Conservation (phyloP, 1,140 invertebrate species). For the Lordiphosa stackelbergi region DNA sequence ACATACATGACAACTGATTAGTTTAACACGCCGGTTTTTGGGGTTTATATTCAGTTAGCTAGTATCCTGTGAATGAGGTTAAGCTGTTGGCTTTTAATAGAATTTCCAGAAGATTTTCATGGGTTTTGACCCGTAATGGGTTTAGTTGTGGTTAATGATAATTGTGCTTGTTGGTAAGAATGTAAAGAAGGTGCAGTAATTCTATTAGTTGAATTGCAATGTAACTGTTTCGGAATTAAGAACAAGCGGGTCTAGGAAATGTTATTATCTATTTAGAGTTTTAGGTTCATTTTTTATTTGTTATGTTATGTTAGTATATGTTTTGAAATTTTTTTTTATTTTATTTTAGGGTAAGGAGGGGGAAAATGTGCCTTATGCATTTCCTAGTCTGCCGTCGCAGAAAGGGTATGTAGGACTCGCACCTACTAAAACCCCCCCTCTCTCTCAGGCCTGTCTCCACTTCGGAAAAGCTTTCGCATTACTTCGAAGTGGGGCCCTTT, state of each 20-base stretch:
- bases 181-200: constrained; percentile 1
- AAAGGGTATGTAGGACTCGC: no score
- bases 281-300: no score
- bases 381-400: no score
- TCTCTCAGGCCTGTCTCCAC: no score
- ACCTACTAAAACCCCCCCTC: no score
- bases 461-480: no score
- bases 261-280: no score
- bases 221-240: neutral
- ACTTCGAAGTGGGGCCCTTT: no score
- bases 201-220: neutral
- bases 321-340: no score
- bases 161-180: constrained; percentile 12
- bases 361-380: no score
- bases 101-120: constrained; percentile 7
- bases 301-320: no score
- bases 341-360: no score
- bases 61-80: constrained; percentile 54
- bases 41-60: constrained; percentile 26
- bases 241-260: neutral
- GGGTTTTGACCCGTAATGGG: constrained; percentile 34
- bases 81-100: constrained; percentile 13
- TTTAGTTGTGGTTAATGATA: constrained; percentile 39
- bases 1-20: constrained; percentile 59
- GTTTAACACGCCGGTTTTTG: constrained; percentile 31